Conservation (phyloP, 2,888 invertebrate species). For the Drosophila mayaguana region DNA sequence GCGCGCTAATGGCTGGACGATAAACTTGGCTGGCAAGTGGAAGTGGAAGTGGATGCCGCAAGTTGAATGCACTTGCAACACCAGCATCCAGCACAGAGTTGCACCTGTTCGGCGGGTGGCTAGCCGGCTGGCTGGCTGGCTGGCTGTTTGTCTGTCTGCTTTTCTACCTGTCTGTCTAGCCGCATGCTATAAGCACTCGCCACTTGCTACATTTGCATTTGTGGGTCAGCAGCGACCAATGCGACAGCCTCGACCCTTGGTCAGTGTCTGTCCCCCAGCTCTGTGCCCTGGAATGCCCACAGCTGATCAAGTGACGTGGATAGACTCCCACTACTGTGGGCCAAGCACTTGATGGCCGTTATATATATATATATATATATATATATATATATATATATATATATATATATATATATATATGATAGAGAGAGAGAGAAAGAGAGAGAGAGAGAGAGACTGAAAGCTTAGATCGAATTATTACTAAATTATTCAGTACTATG, state of each 20-base stretch:
- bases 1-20: conserved; percentile 51
- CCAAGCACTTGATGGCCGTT: too few species aligned
- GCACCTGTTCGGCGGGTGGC: conserved; percentile 39
- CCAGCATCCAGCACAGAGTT: conserved; percentile 4
- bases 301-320: not conserved
- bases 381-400: too few species aligned
- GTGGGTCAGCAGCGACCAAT: conserved; percentile 33
- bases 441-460: too few species aligned
- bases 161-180: not conserved
- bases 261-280: not conserved
- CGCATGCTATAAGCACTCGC: not conserved
- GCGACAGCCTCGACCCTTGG: conserved; percentile 12
- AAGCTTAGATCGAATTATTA: too few species aligned
- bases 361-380: too few species aligned
- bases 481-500: too few species aligned
- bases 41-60: conserved; percentile 54
- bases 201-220: conserved; percentile 17
- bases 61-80: conserved; percentile 57
- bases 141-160: not conserved
- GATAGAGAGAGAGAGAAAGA: too few species aligned
- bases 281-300: not conserved
- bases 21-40: conserved; percentile 72
- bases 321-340: too few species aligned
- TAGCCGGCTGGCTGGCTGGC: not conserved
- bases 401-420: too few species aligned